These are phyloP conservation scores for Gambusia yucatana DNA, from an alignment of 2,797 vertebrate genomes.

Conservation along the genomic window DNA sequence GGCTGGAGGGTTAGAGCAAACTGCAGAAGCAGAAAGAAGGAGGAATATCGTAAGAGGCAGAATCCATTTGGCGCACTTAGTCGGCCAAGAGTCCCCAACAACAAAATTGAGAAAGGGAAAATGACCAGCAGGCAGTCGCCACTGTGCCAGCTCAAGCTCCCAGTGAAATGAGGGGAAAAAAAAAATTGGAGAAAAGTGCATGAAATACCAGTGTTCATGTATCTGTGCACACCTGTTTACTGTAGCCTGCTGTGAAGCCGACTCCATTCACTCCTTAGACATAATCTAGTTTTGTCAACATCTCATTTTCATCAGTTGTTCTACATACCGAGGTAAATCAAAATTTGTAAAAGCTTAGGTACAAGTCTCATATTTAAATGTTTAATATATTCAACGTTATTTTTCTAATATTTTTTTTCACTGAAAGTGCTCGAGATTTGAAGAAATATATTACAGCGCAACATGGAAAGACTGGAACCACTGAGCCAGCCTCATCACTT, in stretches of 20 bases:
- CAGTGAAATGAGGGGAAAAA: constrained; percentile 36
- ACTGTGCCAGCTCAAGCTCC: constrained; percentile 22
- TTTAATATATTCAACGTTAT: not conserved
- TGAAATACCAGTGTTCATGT: constrained; percentile 44
- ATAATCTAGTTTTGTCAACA: constrained; percentile 29
- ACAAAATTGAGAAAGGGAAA: constrained; percentile 57
- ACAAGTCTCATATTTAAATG: not conserved
- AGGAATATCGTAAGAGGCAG: constrained; percentile 53
- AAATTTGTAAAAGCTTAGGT: not conserved
- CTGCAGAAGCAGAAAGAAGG: constrained; percentile 28
- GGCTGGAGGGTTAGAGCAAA: constrained; percentile 14
- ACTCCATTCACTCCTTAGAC: constrained; percentile 20
- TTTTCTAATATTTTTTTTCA: not conserved
- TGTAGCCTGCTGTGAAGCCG: constrained; percentile 34
- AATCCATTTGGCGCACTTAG: constrained; percentile 77
- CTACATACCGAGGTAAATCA: not conserved
- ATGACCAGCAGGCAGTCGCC: constrained; percentile 58
- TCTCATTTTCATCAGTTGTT: constrained; percentile 22
- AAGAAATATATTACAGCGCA: not conserved
- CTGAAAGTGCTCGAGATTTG: not conserved
- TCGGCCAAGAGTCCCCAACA: constrained; percentile 60
- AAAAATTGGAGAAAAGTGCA: constrained; percentile 44
- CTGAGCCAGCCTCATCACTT: too few relatives aligned
- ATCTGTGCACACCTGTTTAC: constrained; percentile 22
- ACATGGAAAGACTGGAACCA: not conserved